These are phyloP conservation scores for Prinia subflava DNA, from an alignment of 2,113 vertebrate species.

Conservation along the genomic window DNA sequence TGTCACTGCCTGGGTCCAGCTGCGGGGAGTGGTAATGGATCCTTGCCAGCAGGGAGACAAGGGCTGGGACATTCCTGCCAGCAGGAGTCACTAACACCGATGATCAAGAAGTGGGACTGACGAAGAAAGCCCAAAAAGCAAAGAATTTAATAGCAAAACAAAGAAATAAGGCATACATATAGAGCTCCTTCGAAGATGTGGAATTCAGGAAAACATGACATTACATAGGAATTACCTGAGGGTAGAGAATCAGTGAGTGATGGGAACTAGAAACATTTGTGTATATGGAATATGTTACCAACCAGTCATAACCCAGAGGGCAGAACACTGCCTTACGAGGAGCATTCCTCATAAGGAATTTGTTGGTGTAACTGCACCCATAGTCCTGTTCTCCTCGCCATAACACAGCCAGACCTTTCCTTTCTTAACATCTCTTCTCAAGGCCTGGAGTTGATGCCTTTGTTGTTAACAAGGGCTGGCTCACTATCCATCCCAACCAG, in stretches of 20 bases:
- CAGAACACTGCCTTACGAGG: neutral
- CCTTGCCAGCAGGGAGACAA: neutral
- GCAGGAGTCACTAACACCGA: neutral
- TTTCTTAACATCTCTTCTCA: neutral
- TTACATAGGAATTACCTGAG: neutral
- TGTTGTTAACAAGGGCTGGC: neutral
- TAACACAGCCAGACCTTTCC: neutral
- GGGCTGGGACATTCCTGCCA: neutral
- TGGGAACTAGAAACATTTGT: neutral
- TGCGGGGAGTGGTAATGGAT: neutral
- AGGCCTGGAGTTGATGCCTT: neutral
- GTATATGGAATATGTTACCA: neutral
- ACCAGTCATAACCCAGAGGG: neutral
- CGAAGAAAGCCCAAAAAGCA: neutral
- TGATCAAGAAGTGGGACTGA: neutral
- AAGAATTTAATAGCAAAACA: neutral
- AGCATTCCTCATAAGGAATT: neutral
- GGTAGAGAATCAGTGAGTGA: neutral
- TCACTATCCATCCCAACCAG: neutral
- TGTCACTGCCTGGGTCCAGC: neutral
- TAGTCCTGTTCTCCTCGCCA: neutral
- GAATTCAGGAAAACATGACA: neutral
- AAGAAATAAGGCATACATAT: neutral
- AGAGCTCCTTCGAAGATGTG: neutral
- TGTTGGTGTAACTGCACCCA: neutral